These are phyloP conservation scores for Anableps anableps DNA, from an alignment of 2,797 vertebrate species.

Conservation along the genomic window DNA sequence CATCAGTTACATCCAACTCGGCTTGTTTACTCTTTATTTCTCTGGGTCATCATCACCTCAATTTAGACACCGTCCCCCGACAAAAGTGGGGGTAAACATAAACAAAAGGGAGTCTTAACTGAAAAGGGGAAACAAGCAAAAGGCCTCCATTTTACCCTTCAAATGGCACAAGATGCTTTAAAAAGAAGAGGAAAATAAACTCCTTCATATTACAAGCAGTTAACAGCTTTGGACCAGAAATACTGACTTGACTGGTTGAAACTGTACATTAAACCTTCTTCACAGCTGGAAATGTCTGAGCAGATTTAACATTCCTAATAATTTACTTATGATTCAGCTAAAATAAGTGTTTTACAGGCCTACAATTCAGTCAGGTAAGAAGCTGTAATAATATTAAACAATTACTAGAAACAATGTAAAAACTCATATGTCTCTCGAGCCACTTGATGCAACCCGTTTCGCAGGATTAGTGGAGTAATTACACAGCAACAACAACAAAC, in stretches of 20 bases:
- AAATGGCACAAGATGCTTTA: conserved; percentile 48
- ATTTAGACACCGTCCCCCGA: conserved; percentile 53
- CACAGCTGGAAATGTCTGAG: neutral
- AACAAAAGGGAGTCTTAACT: conserved; percentile 32
- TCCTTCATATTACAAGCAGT: conserved; percentile 49
- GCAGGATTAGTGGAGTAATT: neutral
- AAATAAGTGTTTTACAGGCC: neutral
- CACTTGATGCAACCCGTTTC: too few relatives aligned
- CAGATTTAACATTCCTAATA: neutral
- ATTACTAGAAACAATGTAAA: neutral
- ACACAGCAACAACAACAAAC: conserved; percentile 8
- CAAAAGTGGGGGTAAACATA: conserved; percentile 69
- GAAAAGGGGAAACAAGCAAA: conserved; percentile 30
- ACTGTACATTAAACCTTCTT: neutral
- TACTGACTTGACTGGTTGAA: conserved; percentile 23
- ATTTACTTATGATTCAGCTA: neutral
- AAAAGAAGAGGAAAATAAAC: conserved; percentile 29
- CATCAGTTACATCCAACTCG: conserved; percentile 40
- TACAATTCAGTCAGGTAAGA: neutral
- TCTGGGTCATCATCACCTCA: neutral
- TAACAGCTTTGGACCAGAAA: conserved; percentile 22
- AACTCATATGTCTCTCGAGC: neutral
- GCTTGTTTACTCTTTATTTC: neutral
- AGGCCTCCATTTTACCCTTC: conserved; percentile 33
- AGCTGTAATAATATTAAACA: neutral